Percentiles rank a stretch among this genome's conserved stretches.
These are phyloP conservation scores for Sylvicola fuscatus DNA, from an alignment of 2,888 invertebrate species.

Conservation along the genomic window DNA sequence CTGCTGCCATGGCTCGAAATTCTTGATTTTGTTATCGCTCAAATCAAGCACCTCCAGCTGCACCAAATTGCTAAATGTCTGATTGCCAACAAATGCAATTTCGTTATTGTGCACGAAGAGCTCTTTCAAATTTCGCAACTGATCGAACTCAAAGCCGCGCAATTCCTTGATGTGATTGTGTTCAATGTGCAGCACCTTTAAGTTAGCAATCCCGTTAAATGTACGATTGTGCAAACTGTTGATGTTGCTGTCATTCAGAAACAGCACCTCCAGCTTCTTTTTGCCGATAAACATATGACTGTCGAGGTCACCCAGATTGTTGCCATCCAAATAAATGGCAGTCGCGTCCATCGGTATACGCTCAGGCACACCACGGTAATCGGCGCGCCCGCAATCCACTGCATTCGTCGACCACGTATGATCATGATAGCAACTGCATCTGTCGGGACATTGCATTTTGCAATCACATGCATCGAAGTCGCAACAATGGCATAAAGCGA, in stretches of 20 bases:
- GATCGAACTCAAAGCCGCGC: slow-evolving; percentile 59
- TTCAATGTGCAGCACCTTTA: slow-evolving; percentile 56
- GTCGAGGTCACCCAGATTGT: slow-evolving; percentile 54
- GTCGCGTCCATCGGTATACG: slow-evolving; percentile 79
- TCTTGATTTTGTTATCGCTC: slow-evolving; percentile 57
- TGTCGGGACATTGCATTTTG: slow-evolving; percentile 74
- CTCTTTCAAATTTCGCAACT: slow-evolving; percentile 48
- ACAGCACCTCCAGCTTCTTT: slow-evolving; percentile 57
- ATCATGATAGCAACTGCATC: slow-evolving; percentile 74
- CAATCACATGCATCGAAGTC: slow-evolving; percentile 82
- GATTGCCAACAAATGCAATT: slow-evolving; percentile 49
- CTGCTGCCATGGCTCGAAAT: slow-evolving; percentile 51
- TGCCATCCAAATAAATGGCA: slow-evolving; percentile 68
- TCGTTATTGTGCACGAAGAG: slow-evolving; percentile 58
- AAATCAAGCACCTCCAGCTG: slow-evolving; percentile 50
- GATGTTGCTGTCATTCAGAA: slow-evolving; percentile 59
- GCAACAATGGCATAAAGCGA: slow-evolving; percentile 72
- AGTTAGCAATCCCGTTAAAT: slow-evolving; percentile 56
- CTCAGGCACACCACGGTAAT: slow-evolving; percentile 51
- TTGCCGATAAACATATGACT: slow-evolving; percentile 76
- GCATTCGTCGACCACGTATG: slow-evolving; percentile 69
- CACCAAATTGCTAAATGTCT: slow-evolving; percentile 53
- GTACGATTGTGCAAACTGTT: slow-evolving; percentile 58
- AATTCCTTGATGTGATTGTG: slow-evolving; percentile 49
- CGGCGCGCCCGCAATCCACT: slow-evolving; percentile 59